Evolutionary conservation across 1,140 invertebrate genomes (phyloP).

Genomic region (Contarinia nasturtii): DNA sequence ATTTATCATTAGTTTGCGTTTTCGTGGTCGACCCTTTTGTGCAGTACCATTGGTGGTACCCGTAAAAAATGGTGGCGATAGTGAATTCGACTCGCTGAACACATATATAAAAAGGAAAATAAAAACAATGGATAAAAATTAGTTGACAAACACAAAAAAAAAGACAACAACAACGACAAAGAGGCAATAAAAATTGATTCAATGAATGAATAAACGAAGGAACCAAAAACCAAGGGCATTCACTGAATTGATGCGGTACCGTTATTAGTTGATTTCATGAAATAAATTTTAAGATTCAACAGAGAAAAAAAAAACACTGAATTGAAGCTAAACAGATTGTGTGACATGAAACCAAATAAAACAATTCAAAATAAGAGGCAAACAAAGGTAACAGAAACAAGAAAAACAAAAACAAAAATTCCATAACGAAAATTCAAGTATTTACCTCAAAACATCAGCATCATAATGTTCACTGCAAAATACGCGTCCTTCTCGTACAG

Average conservation of each 20-base stretch:
- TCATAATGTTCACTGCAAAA: conserved; percentile 51
- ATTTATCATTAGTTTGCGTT: conserved; percentile 37
- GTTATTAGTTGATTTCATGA: not conserved
- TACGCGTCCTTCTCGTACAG: conserved; percentile 57
- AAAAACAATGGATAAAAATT: not conserved
- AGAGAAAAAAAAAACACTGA: not conserved
- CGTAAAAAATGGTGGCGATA: conserved; percentile 34
- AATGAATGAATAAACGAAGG: not conserved
- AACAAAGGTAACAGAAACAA: no score
- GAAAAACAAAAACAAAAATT: no score
- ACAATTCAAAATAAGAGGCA: no score
- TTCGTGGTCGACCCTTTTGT: conserved; percentile 68
- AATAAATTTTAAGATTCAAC: not conserved
- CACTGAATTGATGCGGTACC: not conserved
- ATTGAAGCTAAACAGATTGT: no score
- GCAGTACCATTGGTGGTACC: conserved; percentile 21
- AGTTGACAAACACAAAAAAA: not conserved
- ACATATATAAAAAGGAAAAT: no score
- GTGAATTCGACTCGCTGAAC: conserved; percentile 27
- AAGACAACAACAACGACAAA: not conserved
- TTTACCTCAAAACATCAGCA: conserved; percentile 2
- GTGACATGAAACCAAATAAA: no score
- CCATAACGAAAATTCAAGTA: not conserved
- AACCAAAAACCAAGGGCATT: not conserved
- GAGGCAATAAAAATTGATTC: not conserved